Percentiles rank a stretch among this genome's conserved stretches.
Conservation (phyloP, 2,113 vertebrate genomes). For the Oceanodroma tethys region DNA sequence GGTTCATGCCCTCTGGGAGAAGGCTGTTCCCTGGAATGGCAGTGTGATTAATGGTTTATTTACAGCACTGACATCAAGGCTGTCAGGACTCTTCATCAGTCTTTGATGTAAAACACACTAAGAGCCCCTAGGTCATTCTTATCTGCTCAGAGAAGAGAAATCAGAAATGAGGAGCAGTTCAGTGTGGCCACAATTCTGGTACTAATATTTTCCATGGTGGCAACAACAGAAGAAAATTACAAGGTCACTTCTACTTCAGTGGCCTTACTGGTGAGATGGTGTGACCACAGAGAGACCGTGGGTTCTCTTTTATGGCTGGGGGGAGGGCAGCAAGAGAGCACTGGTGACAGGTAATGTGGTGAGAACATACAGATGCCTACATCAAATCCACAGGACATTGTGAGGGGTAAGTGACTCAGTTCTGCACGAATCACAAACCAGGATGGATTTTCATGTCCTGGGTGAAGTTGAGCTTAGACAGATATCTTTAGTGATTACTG, state of each 20-base stretch:
- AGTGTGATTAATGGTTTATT: conserved; percentile 86
- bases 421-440: not conserved
- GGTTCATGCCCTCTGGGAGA: conserved; percentile 80
- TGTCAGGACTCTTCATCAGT: conserved; percentile 77
- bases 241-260: not conserved
- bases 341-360: not conserved
- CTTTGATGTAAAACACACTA: conserved; percentile 85
- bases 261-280: not conserved
- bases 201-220: not conserved
- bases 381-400: not conserved
- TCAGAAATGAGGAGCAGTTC: conserved; percentile 57
- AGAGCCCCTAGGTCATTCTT: conserved; percentile 74
- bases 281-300: not conserved
- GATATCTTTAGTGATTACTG: not conserved
- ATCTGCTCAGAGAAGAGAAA: conserved; percentile 71
- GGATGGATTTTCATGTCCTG: not conserved
- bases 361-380: not conserved
- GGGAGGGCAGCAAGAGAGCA: not conserved
- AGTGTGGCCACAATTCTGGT: not conserved
- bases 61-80: conserved; percentile 78
- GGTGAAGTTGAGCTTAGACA: not conserved
- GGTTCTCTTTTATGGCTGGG: not conserved
- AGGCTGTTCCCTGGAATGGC: conserved; percentile 72
- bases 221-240: not conserved
- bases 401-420: not conserved